phyloP scores from a whole-genome alignment of 2,113 vertebrate species.

The Naja naja region DNA sequence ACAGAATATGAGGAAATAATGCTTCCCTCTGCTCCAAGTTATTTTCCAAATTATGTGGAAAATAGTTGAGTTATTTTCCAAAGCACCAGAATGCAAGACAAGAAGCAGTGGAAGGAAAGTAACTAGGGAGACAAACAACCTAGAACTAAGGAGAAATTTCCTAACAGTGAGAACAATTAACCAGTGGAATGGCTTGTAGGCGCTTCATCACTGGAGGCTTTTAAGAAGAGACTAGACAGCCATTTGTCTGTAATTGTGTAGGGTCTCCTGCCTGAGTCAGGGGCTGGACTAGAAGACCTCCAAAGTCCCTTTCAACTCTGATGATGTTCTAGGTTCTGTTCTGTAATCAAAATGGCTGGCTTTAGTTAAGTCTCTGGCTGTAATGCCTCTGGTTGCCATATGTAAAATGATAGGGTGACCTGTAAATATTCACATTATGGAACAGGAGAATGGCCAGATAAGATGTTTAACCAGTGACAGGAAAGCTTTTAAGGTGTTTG shows the following conservation, averaged over 20 bases:
- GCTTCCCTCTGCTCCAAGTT: background rate
- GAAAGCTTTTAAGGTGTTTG: background rate
- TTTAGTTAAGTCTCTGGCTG: background rate
- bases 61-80: background rate
- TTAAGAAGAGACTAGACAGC: background rate
- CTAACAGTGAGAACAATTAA: background rate
- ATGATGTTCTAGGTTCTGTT: too few species aligned
- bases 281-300: too few species aligned
- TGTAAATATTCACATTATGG: background rate
- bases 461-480: background rate
- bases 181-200: background rate
- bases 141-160: background rate
- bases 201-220: background rate
- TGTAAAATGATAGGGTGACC: background rate
- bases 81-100: background rate
- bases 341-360: background rate
- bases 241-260: too few species aligned
- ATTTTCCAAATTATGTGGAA: background rate
- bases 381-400: background rate
- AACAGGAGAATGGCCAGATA: background rate
- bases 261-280: too few species aligned
- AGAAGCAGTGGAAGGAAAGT: background rate
- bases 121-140: background rate
- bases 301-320: too few species aligned
- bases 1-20: background rate